Evolutionary conservation across 1,140 invertebrate genomes (phyloP).

Genomic region (Ganaspis sp.): DNA sequence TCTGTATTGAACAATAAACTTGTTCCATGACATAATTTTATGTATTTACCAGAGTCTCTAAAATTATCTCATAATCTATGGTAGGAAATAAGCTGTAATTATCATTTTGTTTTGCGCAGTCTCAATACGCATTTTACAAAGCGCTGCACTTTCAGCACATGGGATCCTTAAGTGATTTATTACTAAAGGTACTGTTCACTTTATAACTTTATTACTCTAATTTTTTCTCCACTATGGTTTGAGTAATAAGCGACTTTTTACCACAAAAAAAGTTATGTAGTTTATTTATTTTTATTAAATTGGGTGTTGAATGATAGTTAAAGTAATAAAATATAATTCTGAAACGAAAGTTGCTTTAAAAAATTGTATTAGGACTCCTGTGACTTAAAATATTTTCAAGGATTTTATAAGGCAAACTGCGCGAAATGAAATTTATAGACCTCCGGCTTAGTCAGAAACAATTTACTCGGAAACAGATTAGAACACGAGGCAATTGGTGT

Average conservation of each 20-base stretch:
- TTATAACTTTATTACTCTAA: constrained; percentile 11
- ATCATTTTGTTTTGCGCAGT: background rate
- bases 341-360: no score
- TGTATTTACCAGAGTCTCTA: constrained; percentile 23
- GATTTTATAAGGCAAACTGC: no score
- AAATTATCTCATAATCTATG: constrained; percentile 11
- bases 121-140: constrained; percentile 2
- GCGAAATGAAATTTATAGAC: no score
- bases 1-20: background rate
- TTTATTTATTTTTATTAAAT: no score
- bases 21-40: constrained; percentile 12
- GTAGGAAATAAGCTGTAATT: constrained; percentile 14
- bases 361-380: no score
- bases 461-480: constrained; percentile 6
- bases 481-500: background rate
- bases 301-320: no score
- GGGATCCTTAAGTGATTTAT: constrained; percentile 10
- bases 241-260: no score
- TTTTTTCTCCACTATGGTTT: no score
- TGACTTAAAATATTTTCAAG: no score
- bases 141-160: background rate
- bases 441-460: background rate
- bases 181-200: constrained; percentile 3
- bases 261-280: no score
- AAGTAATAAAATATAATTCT: no score